Conservation (phyloP, 2,797 vertebrate species). For the Emydoidea blandingii region DNA sequence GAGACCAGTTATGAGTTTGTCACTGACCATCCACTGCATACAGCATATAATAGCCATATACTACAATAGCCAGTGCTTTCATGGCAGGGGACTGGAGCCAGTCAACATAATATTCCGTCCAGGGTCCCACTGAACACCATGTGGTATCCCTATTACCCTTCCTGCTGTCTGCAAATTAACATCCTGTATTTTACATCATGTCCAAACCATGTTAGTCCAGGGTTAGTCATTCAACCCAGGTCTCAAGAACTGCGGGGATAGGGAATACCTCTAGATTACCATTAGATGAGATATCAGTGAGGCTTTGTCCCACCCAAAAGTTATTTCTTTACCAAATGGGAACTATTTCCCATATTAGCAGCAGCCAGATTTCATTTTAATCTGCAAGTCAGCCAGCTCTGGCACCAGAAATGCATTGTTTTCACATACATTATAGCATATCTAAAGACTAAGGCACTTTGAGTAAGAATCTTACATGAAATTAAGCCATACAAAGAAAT, state of each 20-base stretch:
- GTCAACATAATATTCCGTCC: not conserved
- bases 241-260: not conserved
- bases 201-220: not conserved
- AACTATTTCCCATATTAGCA: not conserved
- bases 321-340: not conserved
- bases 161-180: not conserved
- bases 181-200: not conserved
- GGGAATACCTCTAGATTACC: not conserved
- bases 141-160: not conserved
- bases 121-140: not conserved
- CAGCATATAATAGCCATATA: not conserved
- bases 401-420: not conserved
- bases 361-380: not conserved
- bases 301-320: not conserved
- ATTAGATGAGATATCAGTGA: not conserved
- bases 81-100: not conserved
- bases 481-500: not conserved
- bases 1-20: not conserved
- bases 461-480: not conserved
- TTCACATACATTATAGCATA: not conserved
- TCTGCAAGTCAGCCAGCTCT: not conserved
- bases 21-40: not conserved
- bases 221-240: not conserved
- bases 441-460: not conserved
- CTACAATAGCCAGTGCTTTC: not conserved